Percentiles rank a stretch among this genome's conserved stretches.
Evolutionary conservation across 2,888 invertebrate species (phyloP).

Genomic region (Cheilosia variabilis): DNA sequence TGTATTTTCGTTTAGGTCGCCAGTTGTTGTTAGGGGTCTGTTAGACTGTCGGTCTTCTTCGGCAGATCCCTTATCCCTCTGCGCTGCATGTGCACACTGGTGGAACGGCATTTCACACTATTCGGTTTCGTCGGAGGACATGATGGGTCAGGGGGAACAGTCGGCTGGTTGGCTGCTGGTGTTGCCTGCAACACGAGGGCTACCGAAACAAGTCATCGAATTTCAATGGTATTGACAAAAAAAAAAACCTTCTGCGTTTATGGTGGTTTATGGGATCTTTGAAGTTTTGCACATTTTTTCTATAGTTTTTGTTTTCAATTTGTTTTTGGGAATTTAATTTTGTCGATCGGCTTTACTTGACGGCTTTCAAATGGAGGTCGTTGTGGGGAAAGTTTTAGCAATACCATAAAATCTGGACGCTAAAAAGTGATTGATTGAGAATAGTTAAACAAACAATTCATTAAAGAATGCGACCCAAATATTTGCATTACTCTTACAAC

Average conservation of each 20-base stretch:
- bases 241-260: neutral
- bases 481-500: too few relatives aligned
- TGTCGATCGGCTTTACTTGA: conserved; percentile 26
- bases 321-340: neutral
- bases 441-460: too few relatives aligned
- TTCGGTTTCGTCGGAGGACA: conserved; percentile 44
- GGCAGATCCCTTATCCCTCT: conserved; percentile 20
- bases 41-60: conserved; percentile 11
- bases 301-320: neutral
- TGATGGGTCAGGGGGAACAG: neutral
- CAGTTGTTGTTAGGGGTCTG: conserved; percentile 41
- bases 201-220: conserved; percentile 59
- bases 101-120: conserved; percentile 67
- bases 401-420: too few relatives aligned
- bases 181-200: conserved; percentile 41
- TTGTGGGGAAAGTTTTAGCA: too few relatives aligned
- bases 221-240: conserved; percentile 48
- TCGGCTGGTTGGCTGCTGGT: conserved; percentile 33
- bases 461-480: too few relatives aligned
- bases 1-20: conserved; percentile 69
- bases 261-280: conserved; percentile 31
- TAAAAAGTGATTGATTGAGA: too few relatives aligned
- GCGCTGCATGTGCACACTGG: conserved; percentile 48
- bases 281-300: neutral
- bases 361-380: neutral